A percentile compares a stretch with the other conserved stretches of the same genome.
phyloP scores from a whole-genome alignment of 2,888 invertebrate species.

The Neocrepidodera transversa region DNA sequence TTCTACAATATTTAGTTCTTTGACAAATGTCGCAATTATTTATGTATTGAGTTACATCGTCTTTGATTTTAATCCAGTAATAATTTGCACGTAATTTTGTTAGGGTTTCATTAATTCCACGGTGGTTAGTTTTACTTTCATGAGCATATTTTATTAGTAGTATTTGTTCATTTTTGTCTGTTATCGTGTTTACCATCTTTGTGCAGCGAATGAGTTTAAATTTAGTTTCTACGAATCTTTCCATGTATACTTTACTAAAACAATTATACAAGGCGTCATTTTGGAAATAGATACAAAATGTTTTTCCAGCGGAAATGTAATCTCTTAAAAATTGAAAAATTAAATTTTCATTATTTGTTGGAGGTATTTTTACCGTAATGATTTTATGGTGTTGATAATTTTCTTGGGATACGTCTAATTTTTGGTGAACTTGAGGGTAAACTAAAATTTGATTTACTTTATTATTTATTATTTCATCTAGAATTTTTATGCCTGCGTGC shows the following conservation, averaged over 20 bases:
- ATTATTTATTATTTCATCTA: too few species aligned
- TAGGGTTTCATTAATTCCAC: neutral
- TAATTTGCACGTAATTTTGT: neutral
- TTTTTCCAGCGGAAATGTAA: neutral
- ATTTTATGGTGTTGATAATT: too few species aligned
- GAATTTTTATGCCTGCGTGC: too few species aligned
- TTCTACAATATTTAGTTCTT: constrained; percentile 21
- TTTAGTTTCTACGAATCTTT: neutral
- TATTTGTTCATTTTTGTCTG: constrained; percentile 8
- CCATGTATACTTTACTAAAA: neutral
- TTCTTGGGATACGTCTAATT: too few species aligned
- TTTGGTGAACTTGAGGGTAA: too few species aligned
- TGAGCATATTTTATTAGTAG: neutral
- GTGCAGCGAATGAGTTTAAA: neutral
- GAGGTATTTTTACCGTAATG: neutral
- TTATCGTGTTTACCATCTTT: constrained; percentile 6
- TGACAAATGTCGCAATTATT: constrained; percentile 21
- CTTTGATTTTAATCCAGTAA: constrained; percentile 2
- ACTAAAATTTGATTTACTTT: too few species aligned
- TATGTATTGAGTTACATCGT: neutral
- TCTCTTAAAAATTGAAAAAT: neutral
- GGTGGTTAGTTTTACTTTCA: constrained; percentile 9
- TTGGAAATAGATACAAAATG: neutral
- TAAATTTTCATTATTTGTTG: neutral
- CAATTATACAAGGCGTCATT: neutral